A percentile compares a stretch with the other conserved stretches of the same genome.
Evolutionary conservation across 2,113 vertebrate species (phyloP).

Genomic region (Neodontobutis hainanensis): DNA sequence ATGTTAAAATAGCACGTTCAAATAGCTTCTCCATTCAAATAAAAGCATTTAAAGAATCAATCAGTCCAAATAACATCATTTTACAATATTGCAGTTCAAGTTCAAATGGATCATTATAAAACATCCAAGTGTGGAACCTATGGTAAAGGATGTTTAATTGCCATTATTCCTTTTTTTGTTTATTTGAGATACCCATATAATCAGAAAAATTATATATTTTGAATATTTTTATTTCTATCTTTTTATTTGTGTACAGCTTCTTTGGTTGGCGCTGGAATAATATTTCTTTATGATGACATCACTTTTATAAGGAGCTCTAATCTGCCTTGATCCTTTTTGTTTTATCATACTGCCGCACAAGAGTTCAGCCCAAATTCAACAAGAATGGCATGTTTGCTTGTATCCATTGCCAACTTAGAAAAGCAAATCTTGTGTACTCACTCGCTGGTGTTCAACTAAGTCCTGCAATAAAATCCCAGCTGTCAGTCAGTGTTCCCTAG

Average conservation of each 20-base stretch:
- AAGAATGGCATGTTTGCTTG: too few species aligned
- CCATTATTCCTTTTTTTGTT: background rate
- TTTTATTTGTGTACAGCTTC: too few species aligned
- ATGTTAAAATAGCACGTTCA: background rate
- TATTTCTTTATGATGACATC: too few species aligned
- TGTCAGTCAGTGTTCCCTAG: conserved; percentile 14
- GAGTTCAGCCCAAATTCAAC: too few species aligned
- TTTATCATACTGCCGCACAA: too few species aligned
- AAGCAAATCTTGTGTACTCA: background rate
- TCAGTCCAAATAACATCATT: background rate
- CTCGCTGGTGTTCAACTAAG: background rate
- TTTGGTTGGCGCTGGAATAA: too few species aligned
- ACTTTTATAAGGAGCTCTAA: too few species aligned
- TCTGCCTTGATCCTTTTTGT: too few species aligned
- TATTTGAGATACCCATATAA: too few species aligned
- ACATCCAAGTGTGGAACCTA: background rate
- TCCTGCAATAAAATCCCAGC: background rate
- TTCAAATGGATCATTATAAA: background rate
- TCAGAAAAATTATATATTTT: too few species aligned
- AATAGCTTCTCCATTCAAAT: background rate
- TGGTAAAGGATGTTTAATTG: background rate
- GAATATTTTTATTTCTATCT: too few species aligned
- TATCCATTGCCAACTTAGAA: too few species aligned
- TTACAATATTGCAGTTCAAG: background rate
- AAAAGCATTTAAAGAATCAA: conserved; percentile 7